Conservation (phyloP, 2,113 vertebrate species). For the Lota lota region DNA sequence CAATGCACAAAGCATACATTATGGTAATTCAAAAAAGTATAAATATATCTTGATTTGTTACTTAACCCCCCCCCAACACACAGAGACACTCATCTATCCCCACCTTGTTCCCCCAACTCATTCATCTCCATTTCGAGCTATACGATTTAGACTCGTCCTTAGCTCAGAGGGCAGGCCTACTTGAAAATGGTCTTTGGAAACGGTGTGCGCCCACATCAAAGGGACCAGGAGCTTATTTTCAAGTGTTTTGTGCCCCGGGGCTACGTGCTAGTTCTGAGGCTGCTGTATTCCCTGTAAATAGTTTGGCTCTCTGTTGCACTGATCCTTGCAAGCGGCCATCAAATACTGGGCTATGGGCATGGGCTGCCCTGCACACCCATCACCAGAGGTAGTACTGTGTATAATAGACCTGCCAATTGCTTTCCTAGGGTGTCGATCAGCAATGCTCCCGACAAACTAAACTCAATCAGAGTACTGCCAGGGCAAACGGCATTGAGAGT, state of each 20-base stretch:
- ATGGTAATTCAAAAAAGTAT: constrained; percentile 55
- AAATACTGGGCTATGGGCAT: constrained; percentile 49
- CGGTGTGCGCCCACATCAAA: constrained; percentile 75
- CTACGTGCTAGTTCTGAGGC: constrained; percentile 66
- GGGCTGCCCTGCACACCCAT: constrained; percentile 46
- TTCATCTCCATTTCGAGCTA: constrained; percentile 35
- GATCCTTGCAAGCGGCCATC: constrained; percentile 57
- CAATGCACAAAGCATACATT: constrained; percentile 50
- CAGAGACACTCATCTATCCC: too few relatives aligned
- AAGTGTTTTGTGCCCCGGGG: constrained; percentile 73
- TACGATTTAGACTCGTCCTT: constrained; percentile 75
- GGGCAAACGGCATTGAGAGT: constrained; percentile 33
- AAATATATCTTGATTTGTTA: constrained; percentile 56
- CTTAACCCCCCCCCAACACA: constrained; percentile 43
- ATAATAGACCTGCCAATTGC: constrained; percentile 72
- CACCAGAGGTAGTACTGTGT: constrained; percentile 62
- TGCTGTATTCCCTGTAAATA: constrained; percentile 72
- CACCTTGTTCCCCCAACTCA: constrained; percentile 25
- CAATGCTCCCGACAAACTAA: constrained; percentile 58
- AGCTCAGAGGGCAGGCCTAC: constrained; percentile 69
- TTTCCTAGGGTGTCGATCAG: constrained; percentile 67
- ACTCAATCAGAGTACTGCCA: constrained; percentile 33
- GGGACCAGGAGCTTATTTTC: constrained; percentile 75
- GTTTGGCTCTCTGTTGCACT: constrained; percentile 64
- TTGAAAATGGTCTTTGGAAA: constrained; percentile 73